phyloP scores from a whole-genome alignment of 2,888 invertebrate genomes.

The Catocala sponsa region DNA sequence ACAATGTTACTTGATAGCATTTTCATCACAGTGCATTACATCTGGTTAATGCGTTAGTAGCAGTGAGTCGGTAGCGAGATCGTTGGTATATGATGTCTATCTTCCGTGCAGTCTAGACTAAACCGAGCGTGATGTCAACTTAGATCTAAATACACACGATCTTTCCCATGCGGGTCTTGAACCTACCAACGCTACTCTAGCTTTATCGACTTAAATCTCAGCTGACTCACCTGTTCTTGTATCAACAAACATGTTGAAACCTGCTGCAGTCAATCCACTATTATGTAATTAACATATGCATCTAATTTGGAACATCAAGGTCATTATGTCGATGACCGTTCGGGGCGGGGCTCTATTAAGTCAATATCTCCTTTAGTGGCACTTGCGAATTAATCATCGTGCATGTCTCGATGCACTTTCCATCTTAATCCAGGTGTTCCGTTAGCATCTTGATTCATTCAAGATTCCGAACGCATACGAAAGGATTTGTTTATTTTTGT shows the following conservation, averaged over 20 bases:
- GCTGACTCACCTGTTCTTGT: conserved; percentile 65
- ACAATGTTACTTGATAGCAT: conserved; percentile 16
- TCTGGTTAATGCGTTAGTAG: conserved; percentile 56
- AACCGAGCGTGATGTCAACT: conserved; percentile 58
- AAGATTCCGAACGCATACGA: conserved; percentile 47
- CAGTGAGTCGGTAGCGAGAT: conserved; percentile 55
- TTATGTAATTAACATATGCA: conserved; percentile 74
- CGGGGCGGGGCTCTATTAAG: conserved; percentile 73
- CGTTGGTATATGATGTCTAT: conserved; percentile 58
- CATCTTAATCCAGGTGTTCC: conserved; percentile 71
- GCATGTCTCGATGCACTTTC: conserved; percentile 80
- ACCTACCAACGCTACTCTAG: conserved; percentile 35
- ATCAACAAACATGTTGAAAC: conserved; percentile 77
- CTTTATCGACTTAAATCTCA: conserved; percentile 64
- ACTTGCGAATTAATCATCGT: conserved; percentile 77
- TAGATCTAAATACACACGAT: conserved; percentile 50
- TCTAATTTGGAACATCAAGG: conserved; percentile 73
- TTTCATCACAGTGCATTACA: conserved; percentile 46
- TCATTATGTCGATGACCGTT: conserved; percentile 68
- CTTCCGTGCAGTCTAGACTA: conserved; percentile 59
- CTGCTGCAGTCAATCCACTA: conserved; percentile 71
- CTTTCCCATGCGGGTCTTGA: conserved; percentile 53
- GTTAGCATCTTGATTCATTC: conserved; percentile 71
- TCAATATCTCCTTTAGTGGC: conserved; percentile 79
- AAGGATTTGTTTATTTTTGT: conserved; percentile 45